phyloP scores from a whole-genome alignment of 1,140 invertebrate genomes.

The Acromyrmex heyeri region DNA sequence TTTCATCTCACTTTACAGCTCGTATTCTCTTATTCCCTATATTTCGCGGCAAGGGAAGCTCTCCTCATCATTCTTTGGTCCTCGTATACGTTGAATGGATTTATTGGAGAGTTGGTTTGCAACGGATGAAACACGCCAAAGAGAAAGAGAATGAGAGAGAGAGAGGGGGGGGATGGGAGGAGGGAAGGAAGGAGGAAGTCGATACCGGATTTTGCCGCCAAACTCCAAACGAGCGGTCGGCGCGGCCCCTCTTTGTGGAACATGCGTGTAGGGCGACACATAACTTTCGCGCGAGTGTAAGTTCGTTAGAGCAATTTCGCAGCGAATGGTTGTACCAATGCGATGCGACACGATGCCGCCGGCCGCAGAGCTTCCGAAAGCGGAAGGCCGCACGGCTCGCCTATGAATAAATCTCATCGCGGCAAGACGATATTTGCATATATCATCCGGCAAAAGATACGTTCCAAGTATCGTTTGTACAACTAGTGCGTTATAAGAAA shows the following conservation, averaged over 20 bases:
- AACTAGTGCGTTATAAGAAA: not conserved
- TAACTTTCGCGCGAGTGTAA: constrained; percentile 70
- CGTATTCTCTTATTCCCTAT: constrained; percentile 18
- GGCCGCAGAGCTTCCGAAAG: constrained; percentile 31
- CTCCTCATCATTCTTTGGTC: constrained; percentile 46
- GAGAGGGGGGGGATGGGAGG: not conserved
- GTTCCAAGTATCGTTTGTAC: constrained; percentile 29
- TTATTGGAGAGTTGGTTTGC: constrained; percentile 46
- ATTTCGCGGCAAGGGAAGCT: not conserved
- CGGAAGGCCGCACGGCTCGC: constrained; percentile 58
- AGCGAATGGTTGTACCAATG: constrained; percentile 18
- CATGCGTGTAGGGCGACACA: not conserved
- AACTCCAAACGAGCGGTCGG: constrained; percentile 58
- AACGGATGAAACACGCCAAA: constrained; percentile 19
- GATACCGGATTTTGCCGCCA: constrained; percentile 52
- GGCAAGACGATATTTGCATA: constrained; percentile 81
- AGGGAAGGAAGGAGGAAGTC: not conserved
- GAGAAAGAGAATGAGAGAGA: not conserved
- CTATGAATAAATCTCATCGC: constrained; percentile 83
- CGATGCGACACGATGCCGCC: constrained; percentile 21
- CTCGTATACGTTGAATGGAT: constrained; percentile 19
- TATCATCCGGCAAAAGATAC: constrained; percentile 71
- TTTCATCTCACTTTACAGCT: constrained; percentile 26
- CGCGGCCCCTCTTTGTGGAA: not conserved
- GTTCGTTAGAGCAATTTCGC: constrained; percentile 74